Conservation (phyloP, 2,113 vertebrate genomes). For the Python bivittatus region DNA sequence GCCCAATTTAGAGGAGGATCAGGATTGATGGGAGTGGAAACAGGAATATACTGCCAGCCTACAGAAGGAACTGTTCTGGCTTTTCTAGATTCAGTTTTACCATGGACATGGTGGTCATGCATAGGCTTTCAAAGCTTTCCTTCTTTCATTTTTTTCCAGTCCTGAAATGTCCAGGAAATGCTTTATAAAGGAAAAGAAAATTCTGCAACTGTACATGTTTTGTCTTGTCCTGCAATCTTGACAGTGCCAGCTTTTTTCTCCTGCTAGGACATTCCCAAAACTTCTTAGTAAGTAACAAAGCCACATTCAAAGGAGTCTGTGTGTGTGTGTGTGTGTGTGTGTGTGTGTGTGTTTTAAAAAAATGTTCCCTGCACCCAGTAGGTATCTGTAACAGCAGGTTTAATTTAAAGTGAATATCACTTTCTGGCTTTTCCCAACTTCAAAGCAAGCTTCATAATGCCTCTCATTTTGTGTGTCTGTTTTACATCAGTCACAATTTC, state of each 20-base stretch:
- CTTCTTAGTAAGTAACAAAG: constrained; percentile 45
- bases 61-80: neutral
- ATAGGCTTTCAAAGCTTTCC: neutral
- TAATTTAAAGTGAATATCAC: constrained; percentile 94
- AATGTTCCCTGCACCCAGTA: constrained; percentile 70
- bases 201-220: neutral
- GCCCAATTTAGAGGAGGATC: neutral
- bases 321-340: neutral
- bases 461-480: constrained; percentile 82
- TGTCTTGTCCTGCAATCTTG: constrained; percentile 25
- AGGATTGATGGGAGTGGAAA: neutral
- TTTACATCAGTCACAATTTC: constrained; percentile 90
- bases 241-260: neutral
- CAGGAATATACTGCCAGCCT: neutral
- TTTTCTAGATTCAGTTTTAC: neutral
- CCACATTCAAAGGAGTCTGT: constrained; percentile 47
- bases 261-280: constrained; percentile 33
- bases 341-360: constrained; percentile 36
- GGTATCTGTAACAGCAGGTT: constrained; percentile 91
- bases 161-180: neutral
- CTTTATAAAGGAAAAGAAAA: neutral
- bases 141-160: neutral
- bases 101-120: neutral
- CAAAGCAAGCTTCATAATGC: constrained; percentile 89
- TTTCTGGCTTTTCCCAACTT: constrained; percentile 94